These are phyloP conservation scores for Manduca sexta DNA, from an alignment of 1,140 invertebrate genomes.

Conservation along the genomic window DNA sequence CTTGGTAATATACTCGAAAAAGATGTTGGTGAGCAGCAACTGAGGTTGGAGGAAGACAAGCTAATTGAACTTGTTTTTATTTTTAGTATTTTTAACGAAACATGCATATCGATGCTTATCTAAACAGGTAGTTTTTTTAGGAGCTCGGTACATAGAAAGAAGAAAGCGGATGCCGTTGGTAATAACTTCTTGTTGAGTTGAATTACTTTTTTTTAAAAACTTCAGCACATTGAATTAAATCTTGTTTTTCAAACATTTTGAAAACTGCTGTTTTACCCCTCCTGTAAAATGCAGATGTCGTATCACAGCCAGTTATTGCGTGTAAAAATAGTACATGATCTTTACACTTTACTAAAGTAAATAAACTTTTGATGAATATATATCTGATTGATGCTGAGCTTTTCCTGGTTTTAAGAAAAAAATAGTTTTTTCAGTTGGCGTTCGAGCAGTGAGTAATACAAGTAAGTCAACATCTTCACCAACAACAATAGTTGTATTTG, in stretches of 20 bases:
- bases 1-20: slow-evolving; percentile 14
- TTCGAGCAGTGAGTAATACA: slow-evolving; percentile 35
- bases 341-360: slow-evolving; percentile 11
- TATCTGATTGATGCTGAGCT: slow-evolving; percentile 31
- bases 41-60: slow-evolving; percentile 33
- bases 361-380: slow-evolving; percentile 30
- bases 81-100: slow-evolving; percentile 28
- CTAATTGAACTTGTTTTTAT: slow-evolving; percentile 33
- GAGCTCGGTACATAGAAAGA: slow-evolving; percentile 34
- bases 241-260: slow-evolving; percentile 40
- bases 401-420: slow-evolving; percentile 47
- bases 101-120: slow-evolving; percentile 27
- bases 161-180: slow-evolving; percentile 32
- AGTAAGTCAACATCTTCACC: slow-evolving; percentile 35
- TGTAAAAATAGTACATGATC: slow-evolving; percentile 24
- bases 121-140: slow-evolving; percentile 30
- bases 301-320: slow-evolving; percentile 28
- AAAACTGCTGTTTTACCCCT: slow-evolving; percentile 41
- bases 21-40: slow-evolving; percentile 30
- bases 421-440: slow-evolving; percentile 37
- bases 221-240: slow-evolving; percentile 39
- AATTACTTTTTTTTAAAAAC: slow-evolving; percentile 33
- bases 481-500: slow-evolving; percentile 30
- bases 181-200: slow-evolving; percentile 26
- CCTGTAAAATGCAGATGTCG: slow-evolving; percentile 37